Evolutionary conservation across 2,888 invertebrate genomes (phyloP).

Genomic region (Ophioninae sp.): DNA sequence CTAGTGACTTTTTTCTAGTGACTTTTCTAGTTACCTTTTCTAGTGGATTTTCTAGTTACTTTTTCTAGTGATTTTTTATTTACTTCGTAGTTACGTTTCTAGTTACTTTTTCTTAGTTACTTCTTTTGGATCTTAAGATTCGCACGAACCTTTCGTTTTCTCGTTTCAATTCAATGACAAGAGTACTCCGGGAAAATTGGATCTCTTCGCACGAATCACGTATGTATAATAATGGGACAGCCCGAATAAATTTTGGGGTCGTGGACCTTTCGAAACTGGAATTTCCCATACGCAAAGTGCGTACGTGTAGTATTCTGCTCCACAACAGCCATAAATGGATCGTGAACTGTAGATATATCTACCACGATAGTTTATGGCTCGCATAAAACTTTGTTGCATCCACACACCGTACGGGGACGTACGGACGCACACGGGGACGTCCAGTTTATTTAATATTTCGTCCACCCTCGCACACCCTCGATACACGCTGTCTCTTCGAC

Average conservation of each 20-base stretch:
- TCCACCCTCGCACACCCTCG: constrained; percentile 46
- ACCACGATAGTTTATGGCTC: constrained; percentile 31
- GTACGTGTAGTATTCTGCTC: not conserved
- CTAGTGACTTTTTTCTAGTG: too few species aligned
- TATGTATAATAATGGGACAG: not conserved
- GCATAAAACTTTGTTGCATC: constrained; percentile 32
- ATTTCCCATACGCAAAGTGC: not conserved
- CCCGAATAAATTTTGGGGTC: not conserved
- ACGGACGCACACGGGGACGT: not conserved
- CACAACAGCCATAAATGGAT: constrained; percentile 9
- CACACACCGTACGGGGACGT: not conserved
- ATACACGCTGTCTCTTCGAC: constrained; percentile 15
- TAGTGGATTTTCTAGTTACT: too few species aligned
- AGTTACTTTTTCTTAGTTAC: too few species aligned
- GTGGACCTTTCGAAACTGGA: constrained; percentile 5
- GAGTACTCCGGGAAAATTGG: not conserved
- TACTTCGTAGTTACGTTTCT: too few species aligned
- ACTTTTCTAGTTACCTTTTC: too few species aligned
- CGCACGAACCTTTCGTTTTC: too few species aligned
- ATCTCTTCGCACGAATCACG: not conserved
- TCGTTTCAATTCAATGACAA: not conserved
- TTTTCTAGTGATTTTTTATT: too few species aligned
- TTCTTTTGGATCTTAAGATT: too few species aligned
- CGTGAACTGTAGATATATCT: constrained; percentile 11
- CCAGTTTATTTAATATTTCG: constrained; percentile 31